These are phyloP conservation scores for Halocaridina rubra DNA, from an alignment of 2,888 invertebrate genomes.

Conservation along the genomic window DNA sequence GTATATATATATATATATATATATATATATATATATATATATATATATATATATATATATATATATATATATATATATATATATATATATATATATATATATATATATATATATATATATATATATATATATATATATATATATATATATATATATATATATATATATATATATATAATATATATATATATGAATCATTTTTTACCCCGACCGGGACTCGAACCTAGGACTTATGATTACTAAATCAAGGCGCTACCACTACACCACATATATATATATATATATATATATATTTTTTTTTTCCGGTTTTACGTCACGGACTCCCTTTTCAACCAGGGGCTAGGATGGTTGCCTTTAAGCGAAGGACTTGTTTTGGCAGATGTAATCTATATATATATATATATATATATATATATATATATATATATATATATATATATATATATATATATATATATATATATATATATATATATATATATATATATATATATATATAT, in stretches of 20 bases:
- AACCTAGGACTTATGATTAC: too few species aligned
- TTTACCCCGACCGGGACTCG: too few species aligned
- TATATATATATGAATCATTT: too few species aligned
- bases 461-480: background rate
- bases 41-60: background rate
- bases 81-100: constrained; percentile 11
- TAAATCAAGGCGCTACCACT: too few species aligned
- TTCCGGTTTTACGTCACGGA: too few species aligned
- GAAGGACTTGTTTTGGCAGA: too few species aligned
- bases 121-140: constrained; percentile 5
- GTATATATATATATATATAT: background rate
- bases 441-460: constrained; percentile 12
- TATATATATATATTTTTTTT: constrained; percentile 24
- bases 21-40: background rate
- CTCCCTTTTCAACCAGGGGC: too few species aligned
- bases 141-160: constrained; percentile 24
- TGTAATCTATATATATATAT: too few species aligned
- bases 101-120: background rate
- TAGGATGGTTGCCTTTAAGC: too few species aligned
- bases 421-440: constrained; percentile 11
- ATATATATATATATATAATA: background rate
- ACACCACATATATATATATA: background rate
- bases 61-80: background rate
- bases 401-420: constrained; percentile 7
- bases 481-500: background rate